phyloP scores from a whole-genome alignment of 2,888 invertebrate species.

The Lucinisca nassula region DNA sequence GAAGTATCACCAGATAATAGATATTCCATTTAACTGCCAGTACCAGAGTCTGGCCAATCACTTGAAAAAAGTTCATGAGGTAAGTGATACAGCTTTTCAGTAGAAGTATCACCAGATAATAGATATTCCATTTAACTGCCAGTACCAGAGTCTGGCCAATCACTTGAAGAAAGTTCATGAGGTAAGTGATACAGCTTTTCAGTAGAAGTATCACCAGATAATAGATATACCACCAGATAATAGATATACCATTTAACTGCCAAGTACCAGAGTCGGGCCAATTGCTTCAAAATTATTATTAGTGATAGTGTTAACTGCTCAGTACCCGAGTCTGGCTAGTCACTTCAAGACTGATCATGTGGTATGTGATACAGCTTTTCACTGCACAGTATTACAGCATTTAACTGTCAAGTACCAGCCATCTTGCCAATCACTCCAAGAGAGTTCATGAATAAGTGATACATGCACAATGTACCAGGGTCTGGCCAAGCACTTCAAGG shows the following conservation, averaged over 20 bases:
- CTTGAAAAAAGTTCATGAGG: conserved; percentile 51
- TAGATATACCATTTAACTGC: not conserved
- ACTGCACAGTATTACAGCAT: too few relatives aligned
- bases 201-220: not conserved
- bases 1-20: not conserved
- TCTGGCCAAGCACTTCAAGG: not conserved
- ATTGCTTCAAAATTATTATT: not conserved
- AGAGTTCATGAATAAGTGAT: too few relatives aligned
- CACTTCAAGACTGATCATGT: conserved; percentile 82
- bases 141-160: conserved; percentile 73
- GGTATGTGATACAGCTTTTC: conserved; percentile 64
- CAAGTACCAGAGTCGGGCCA: not conserved
- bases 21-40: not conserved
- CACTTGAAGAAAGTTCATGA: conserved; percentile 82
- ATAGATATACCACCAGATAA: not conserved
- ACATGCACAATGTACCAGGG: too few relatives aligned
- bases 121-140: not conserved
- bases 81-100: conserved; percentile 9
- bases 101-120: not conserved
- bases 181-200: conserved; percentile 64
- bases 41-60: not conserved
- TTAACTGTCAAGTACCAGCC: too few relatives aligned
- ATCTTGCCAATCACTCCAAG: too few relatives aligned
- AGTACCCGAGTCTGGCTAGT: conserved; percentile 75
- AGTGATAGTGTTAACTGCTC: too few relatives aligned